phyloP scores from a whole-genome alignment of 2,888 invertebrate genomes.

The Rhamnusium bicolor region DNA sequence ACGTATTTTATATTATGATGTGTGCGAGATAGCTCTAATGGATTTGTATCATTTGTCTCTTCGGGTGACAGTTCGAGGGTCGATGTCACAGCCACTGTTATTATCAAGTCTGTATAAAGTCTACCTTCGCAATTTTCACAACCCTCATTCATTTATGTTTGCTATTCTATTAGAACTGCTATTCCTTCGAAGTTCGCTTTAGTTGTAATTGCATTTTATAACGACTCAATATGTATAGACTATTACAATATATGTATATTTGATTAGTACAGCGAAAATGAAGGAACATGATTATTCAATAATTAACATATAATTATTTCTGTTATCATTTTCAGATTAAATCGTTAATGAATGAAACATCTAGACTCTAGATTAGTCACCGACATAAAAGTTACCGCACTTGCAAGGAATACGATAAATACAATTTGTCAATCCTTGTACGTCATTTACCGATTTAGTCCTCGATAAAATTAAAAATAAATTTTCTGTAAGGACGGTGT shows the following conservation, averaged over 20 bases:
- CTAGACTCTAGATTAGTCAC: too few relatives aligned
- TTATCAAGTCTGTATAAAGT: slow-evolving; percentile 36
- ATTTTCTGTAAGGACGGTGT: too few relatives aligned
- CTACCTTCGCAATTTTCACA: slow-evolving; percentile 38
- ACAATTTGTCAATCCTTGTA: too few relatives aligned
- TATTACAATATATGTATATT: too few relatives aligned
- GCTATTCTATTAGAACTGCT: slow-evolving; percentile 19
- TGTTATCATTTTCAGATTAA: too few relatives aligned
- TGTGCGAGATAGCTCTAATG: slow-evolving; percentile 61
- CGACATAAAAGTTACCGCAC: too few relatives aligned
- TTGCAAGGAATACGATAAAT: too few relatives aligned
- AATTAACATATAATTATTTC: too few relatives aligned
- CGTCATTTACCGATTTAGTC: too few relatives aligned
- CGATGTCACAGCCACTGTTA: slow-evolving; percentile 39
- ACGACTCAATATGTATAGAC: neutral
- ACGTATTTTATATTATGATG: slow-evolving; percentile 52
- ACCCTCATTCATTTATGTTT: slow-evolving; percentile 35
- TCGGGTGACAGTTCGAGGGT: slow-evolving; percentile 57
- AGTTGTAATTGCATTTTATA: neutral
- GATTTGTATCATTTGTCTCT: slow-evolving; percentile 65
- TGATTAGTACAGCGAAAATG: neutral
- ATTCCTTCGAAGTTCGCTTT: neutral
- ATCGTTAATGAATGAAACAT: too few relatives aligned
- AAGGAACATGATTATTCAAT: too few relatives aligned
- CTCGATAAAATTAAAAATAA: too few relatives aligned